These are phyloP conservation scores for Cirrhinus mrigala DNA, from an alignment of 2,797 vertebrate species.

Conservation along the genomic window DNA sequence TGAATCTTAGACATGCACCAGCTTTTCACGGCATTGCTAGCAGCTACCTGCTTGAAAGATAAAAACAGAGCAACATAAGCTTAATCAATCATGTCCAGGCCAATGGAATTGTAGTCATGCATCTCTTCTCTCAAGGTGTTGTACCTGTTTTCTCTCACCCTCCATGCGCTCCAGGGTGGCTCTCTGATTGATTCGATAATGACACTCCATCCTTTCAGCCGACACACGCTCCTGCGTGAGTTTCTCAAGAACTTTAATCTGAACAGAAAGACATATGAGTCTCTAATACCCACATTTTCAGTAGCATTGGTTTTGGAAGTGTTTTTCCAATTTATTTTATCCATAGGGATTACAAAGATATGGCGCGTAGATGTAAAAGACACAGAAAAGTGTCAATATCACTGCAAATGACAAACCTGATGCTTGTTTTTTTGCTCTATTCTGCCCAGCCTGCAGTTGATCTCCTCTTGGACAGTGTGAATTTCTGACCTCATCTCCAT, in stretches of 20 bases:
- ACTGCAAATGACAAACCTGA: constrained; percentile 73
- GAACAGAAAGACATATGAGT: constrained; percentile 24
- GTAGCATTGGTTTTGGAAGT: not conserved
- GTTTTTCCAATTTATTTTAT: not conserved
- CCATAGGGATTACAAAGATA: not conserved
- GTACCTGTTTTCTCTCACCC: constrained; percentile 84
- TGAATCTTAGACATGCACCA: constrained; percentile 88
- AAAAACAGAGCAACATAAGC: not conserved
- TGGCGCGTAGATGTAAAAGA: too few relatives aligned
- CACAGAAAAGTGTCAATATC: not conserved
- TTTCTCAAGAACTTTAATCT: constrained; percentile 88
- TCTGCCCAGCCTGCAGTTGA: constrained; percentile 82
- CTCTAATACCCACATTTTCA: not conserved
- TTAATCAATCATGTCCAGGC: not conserved
- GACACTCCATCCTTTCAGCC: constrained; percentile 81
- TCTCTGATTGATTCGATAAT: constrained; percentile 82
- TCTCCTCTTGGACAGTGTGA: constrained; percentile 84
- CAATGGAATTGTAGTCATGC: not conserved
- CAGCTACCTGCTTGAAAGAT: constrained; percentile 75
- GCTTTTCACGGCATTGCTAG: constrained; percentile 84
- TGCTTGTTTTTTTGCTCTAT: constrained; percentile 86
- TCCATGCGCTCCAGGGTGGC: constrained; percentile 74
- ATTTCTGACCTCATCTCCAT: constrained; percentile 89
- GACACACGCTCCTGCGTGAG: constrained; percentile 83
- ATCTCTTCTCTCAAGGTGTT: not conserved